phyloP scores from a whole-genome alignment of 2,888 invertebrate species.

The Heliconius sara region DNA sequence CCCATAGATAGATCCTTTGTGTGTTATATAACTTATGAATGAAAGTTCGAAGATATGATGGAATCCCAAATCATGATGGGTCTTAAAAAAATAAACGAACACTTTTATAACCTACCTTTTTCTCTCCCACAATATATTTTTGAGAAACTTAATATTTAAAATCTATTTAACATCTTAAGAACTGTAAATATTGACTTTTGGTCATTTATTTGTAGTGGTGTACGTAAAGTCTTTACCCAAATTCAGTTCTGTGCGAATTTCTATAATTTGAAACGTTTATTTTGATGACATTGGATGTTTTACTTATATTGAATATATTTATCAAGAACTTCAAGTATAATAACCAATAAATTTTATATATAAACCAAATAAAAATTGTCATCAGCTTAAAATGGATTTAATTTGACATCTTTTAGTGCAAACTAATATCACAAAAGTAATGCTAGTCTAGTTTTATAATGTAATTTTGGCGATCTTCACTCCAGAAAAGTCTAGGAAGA shows the following conservation, averaged over 20 bases:
- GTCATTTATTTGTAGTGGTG: background rate
- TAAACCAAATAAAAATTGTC: conserved; percentile 4
- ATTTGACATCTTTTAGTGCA: conserved; percentile 2
- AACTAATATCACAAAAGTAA: conserved; percentile 16
- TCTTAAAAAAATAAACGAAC: too few species aligned
- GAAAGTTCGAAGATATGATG: too few species aligned
- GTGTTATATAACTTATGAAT: too few species aligned
- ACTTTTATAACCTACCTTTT: too few species aligned
- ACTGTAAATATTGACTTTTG: too few species aligned
- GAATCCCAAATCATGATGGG: too few species aligned
- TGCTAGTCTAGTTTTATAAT: conserved; percentile 22
- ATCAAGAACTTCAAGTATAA: background rate
- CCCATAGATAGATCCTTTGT: too few species aligned
- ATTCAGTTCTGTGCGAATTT: background rate
- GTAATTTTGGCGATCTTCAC: conserved; percentile 30
- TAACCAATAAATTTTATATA: background rate
- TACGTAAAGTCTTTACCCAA: background rate
- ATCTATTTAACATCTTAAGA: too few species aligned
- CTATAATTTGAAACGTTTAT: background rate
- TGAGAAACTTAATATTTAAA: too few species aligned
- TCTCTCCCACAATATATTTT: too few species aligned
- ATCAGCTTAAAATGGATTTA: background rate
- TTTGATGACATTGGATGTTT: background rate
- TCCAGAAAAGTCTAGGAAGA: conserved; percentile 17
- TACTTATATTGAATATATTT: background rate